These are phyloP conservation scores for Propithecus perrieri DNA, from an alignment of 2,797 vertebrate species.

Conservation along the genomic window DNA sequence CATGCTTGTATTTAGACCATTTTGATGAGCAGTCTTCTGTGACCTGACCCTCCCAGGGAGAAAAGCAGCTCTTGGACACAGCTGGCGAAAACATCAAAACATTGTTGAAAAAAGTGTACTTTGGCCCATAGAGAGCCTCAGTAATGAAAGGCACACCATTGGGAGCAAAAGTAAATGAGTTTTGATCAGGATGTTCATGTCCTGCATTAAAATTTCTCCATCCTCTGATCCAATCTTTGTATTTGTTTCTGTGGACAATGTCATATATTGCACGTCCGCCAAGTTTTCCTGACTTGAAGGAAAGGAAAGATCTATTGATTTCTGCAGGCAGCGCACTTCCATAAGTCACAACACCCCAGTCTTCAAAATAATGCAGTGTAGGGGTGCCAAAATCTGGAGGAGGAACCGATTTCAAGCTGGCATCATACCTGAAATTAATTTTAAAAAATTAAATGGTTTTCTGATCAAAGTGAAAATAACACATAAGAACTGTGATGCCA, in stretches of 20 bases:
- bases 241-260: conserved; percentile 96
- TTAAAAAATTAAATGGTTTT: conserved; percentile 2
- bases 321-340: conserved; percentile 92
- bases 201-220: conserved; percentile 99
- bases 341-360: conserved; percentile 99
- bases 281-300: conserved; percentile 98
- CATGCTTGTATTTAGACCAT: conserved; percentile 96
- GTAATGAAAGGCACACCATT: conserved; percentile 97
- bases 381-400: conserved; percentile 93
- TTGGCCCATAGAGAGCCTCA: conserved; percentile 97
- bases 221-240: conserved; percentile 97
- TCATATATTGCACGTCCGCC: conserved; percentile 98
- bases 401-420: conserved; percentile 89
- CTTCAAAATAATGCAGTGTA: conserved; percentile 94
- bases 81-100: conserved; percentile 93
- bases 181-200: conserved; percentile 98
- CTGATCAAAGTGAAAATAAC: neutral
- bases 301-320: conserved; percentile 94
- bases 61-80: conserved; percentile 92
- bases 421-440: conserved; percentile 92
- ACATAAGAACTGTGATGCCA: neutral
- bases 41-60: conserved; percentile 96
- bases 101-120: conserved; percentile 97
- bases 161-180: conserved; percentile 97
- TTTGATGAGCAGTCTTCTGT: conserved; percentile 98